These are phyloP conservation scores for Limnephilus lunatus DNA, from an alignment of 2,888 invertebrate genomes.

Conservation along the genomic window DNA sequence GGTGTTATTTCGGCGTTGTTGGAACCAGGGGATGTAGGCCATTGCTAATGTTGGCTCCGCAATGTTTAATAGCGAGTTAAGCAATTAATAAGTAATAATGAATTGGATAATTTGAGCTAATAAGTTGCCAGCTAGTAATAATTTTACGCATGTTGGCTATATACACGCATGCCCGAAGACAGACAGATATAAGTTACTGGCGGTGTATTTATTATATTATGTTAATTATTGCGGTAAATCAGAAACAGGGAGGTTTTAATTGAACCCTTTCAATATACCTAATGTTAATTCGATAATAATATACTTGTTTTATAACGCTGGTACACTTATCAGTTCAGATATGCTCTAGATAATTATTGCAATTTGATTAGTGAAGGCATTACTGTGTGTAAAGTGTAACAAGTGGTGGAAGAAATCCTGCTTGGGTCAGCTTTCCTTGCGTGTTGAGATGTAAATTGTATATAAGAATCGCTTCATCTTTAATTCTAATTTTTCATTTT, in stretches of 20 bases:
- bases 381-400: too few species aligned
- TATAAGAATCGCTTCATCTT: too few species aligned
- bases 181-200: background rate
- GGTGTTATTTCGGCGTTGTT: slow-evolving; percentile 21
- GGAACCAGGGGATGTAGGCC: slow-evolving; percentile 46
- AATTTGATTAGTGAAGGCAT: background rate
- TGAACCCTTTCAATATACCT: background rate
- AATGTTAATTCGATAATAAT: background rate
- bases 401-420: background rate
- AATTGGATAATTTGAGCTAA: slow-evolving; percentile 58
- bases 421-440: background rate
- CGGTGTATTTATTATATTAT: background rate
- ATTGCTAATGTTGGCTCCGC: slow-evolving; percentile 54
- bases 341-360: background rate
- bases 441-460: too few species aligned
- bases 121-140: slow-evolving; percentile 54
- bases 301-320: background rate
- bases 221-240: background rate
- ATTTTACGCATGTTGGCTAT: slow-evolving; percentile 47
- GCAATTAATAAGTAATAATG: slow-evolving; percentile 46
- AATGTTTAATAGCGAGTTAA: slow-evolving; percentile 51
- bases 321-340: background rate
- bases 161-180: slow-evolving; percentile 8
- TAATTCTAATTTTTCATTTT: too few species aligned
- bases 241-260: background rate